Percentiles rank a stretch among this genome's conserved stretches.
phyloP scores from a whole-genome alignment of 2,888 invertebrate species.

The Agrotis puta region DNA sequence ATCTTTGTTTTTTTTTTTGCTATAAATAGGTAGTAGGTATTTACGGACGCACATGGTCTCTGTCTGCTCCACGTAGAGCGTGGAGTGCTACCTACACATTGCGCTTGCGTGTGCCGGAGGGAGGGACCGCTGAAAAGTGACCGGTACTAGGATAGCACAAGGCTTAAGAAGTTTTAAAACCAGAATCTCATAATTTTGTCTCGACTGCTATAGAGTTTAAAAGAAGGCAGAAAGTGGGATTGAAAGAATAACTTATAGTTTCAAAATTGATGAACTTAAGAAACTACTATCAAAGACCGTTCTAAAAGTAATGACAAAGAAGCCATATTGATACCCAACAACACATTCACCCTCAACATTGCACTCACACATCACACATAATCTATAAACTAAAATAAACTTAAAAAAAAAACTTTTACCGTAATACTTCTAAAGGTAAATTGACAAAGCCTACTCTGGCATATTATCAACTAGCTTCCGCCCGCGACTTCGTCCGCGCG shows the following conservation, averaged over 20 bases:
- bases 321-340: too few relatives aligned
- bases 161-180: background rate
- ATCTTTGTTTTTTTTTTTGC: slow-evolving; percentile 38
- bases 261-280: background rate
- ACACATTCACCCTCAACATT: too few relatives aligned
- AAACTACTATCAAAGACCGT: too few relatives aligned
- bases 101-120: background rate
- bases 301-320: too few relatives aligned
- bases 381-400: too few relatives aligned
- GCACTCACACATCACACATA: too few relatives aligned
- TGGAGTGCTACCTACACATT: too few relatives aligned
- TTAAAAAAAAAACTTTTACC: too few relatives aligned
- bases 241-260: background rate
- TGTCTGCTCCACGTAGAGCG: background rate
- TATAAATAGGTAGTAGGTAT: slow-evolving; percentile 90
- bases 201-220: background rate
- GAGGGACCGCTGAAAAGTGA: background rate
- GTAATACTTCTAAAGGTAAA: too few relatives aligned
- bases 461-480: too few relatives aligned
- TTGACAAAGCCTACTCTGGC: too few relatives aligned
- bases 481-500: too few relatives aligned
- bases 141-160: slow-evolving; percentile 1
- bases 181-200: background rate
- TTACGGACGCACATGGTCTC: background rate
- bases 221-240: background rate